Conservation (phyloP, 1,140 invertebrate genomes). For the Drosophila simulans region DNA sequence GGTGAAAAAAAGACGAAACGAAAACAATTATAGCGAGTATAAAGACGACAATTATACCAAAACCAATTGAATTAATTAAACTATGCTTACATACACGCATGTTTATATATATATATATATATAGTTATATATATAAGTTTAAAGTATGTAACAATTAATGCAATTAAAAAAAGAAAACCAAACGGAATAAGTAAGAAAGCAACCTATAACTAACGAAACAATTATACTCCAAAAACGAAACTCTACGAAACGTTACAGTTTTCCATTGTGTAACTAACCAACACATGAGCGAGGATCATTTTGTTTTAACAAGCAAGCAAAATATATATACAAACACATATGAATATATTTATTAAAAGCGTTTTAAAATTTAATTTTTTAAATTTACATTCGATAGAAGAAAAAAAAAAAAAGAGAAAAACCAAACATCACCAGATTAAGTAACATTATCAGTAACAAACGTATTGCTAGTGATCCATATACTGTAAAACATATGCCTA, state of each 20-base stretch:
- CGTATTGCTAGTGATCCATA: constrained; percentile 46
- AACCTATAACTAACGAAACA: constrained; percentile 64
- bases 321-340: constrained; percentile 39
- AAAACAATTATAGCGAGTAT: constrained; percentile 78
- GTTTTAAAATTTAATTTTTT: constrained; percentile 43
- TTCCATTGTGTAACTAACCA: constrained; percentile 56
- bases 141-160: constrained; percentile 72
- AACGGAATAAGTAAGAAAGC: no score
- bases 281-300: constrained; percentile 46
- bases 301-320: constrained; percentile 37
- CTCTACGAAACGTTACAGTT: constrained; percentile 70
- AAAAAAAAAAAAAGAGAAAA: constrained; percentile 8
- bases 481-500: constrained; percentile 47
- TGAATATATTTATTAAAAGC: constrained; percentile 44
- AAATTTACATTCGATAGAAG: constrained; percentile 36
- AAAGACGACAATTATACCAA: constrained; percentile 73
- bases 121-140: constrained; percentile 60
- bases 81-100: constrained; percentile 60
- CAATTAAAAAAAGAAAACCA: constrained; percentile 34
- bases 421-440: constrained; percentile 19
- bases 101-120: constrained; percentile 51
- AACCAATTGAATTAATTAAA: constrained; percentile 78
- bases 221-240: constrained; percentile 73
- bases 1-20: constrained; percentile 73
- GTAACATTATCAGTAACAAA: constrained; percentile 28